Percentiles rank a stretch among this genome's conserved stretches.
Conservation (phyloP, 2,797 vertebrate genomes). For the Phoxinus dragarum region DNA sequence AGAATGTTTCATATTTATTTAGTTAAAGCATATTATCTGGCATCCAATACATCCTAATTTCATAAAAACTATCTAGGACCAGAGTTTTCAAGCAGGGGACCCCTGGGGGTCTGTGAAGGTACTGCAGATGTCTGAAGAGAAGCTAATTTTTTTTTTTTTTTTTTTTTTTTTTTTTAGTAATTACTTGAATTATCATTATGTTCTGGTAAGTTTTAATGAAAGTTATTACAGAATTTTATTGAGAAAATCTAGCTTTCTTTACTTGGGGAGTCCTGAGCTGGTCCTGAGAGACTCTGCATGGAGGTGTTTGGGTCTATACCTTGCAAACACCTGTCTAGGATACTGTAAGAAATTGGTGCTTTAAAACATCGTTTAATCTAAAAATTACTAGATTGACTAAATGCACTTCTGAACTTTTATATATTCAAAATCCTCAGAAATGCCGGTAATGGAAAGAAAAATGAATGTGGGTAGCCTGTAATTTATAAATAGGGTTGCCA, state of each 20-base stretch:
- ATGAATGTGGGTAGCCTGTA: conserved; percentile 28
- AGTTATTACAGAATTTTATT: neutral
- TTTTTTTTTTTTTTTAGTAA: neutral
- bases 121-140: neutral
- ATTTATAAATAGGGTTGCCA: conserved; percentile 37
- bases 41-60: neutral
- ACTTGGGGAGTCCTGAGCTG: neutral
- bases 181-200: conserved; percentile 2
- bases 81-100: conserved; percentile 8
- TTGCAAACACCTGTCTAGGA: neutral
- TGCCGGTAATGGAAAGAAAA: conserved; percentile 45
- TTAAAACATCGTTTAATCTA: conserved; percentile 11
- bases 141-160: no score
- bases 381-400: conserved; percentile 9
- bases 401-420: conserved; percentile 51
- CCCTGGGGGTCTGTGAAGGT: conserved; percentile 16
- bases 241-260: neutral
- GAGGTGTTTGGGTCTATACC: neutral
- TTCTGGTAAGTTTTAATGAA: neutral
- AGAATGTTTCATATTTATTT: neutral
- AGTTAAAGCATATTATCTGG: neutral
- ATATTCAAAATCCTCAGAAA: conserved; percentile 39
- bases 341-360: neutral
- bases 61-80: neutral
- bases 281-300: neutral